Conservation (phyloP, 2,113 vertebrate species). For the Corythornis madagascariensis region DNA sequence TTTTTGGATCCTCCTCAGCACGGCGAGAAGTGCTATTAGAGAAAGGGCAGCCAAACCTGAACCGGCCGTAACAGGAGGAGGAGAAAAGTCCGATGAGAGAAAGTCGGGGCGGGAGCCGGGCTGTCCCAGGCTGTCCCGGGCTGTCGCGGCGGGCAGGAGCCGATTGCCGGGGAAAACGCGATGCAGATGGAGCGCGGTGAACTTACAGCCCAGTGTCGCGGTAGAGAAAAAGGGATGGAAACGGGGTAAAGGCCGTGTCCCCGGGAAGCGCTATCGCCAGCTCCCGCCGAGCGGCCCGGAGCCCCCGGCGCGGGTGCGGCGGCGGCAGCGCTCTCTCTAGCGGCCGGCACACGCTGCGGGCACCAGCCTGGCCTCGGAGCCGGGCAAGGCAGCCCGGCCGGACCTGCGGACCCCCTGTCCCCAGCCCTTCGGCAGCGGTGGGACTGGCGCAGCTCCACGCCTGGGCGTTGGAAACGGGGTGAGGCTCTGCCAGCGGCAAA, state of each 20-base stretch:
- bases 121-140: neutral
- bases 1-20: neutral
- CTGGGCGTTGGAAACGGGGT: accelerated
- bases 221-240: neutral
- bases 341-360: neutral
- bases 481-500: neutral
- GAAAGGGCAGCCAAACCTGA: neutral
- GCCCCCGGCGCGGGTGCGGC: neutral
- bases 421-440: neutral
- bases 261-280: accelerated
- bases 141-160: neutral
- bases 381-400: accelerated
- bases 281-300: neutral
- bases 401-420: neutral
- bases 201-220: accelerated
- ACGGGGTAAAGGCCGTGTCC: accelerated
- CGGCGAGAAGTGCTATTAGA: neutral
- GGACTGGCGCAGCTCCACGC: accelerated
- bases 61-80: accelerated
- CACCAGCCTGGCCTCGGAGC: too few species aligned
- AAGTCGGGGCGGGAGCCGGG: accelerated
- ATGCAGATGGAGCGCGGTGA: accelerated
- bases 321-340: neutral
- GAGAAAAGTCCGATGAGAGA: neutral
- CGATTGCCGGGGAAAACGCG: accelerated